Evolutionary conservation across 2,888 invertebrate genomes (phyloP).

Genomic region (Drosophila emarginata): DNA sequence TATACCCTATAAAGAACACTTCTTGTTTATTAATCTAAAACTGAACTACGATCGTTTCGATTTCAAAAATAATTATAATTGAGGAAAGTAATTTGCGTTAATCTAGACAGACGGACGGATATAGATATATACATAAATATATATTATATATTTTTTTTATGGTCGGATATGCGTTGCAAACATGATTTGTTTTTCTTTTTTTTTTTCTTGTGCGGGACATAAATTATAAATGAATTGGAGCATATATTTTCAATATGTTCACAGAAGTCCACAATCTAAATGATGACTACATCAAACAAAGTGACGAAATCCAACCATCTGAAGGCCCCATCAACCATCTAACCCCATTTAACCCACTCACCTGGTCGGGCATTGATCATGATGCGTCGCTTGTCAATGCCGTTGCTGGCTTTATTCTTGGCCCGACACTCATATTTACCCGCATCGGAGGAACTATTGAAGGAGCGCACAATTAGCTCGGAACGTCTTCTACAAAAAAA

Average conservation of each 20-base stretch:
- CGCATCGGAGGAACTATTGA: slow-evolving; percentile 88
- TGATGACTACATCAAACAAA: slow-evolving; percentile 13
- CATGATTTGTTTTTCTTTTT: too few relatives aligned
- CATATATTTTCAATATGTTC: slow-evolving; percentile 39
- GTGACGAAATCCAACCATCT: background rate
- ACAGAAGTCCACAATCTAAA: background rate
- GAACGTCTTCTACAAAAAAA: slow-evolving; percentile 88
- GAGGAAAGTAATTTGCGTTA: too few relatives aligned
- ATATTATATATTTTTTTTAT: too few relatives aligned
- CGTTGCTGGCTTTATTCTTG: slow-evolving; percentile 83
- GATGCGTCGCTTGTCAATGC: slow-evolving; percentile 80
- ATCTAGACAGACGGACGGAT: too few relatives aligned
- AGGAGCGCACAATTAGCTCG: slow-evolving; percentile 90
- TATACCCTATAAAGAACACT: too few relatives aligned
- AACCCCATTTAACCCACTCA: slow-evolving; percentile 59
- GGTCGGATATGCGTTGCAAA: too few relatives aligned
- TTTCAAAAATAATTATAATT: too few relatives aligned
- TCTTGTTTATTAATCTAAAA: too few relatives aligned
- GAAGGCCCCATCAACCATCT: slow-evolving; percentile 4
- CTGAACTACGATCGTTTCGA: too few relatives aligned
- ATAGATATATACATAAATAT: slow-evolving; percentile 19
- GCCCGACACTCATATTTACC: slow-evolving; percentile 93
- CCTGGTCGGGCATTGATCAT: slow-evolving; percentile 81
- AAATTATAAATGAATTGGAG: slow-evolving; percentile 77
- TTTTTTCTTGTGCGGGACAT: slow-evolving; percentile 43